Evolutionary conservation across 1,140 invertebrate species (phyloP).

Genomic region (Frieseomelitta varia): DNA sequence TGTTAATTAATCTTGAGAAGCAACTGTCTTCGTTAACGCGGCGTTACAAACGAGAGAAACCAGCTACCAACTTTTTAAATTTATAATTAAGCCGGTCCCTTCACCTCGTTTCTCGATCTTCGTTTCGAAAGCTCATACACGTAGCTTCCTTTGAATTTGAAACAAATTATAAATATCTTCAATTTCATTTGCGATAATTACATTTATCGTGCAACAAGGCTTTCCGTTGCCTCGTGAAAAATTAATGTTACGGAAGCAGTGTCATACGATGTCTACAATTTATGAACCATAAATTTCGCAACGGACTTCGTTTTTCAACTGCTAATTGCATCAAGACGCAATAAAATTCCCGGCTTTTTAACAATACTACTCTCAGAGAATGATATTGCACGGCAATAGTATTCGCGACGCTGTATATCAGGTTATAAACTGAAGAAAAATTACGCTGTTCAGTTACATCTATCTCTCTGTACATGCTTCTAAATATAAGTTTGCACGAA

Average conservation of each 20-base stretch:
- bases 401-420: background rate
- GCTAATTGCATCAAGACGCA: background rate
- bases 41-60: slow-evolving; percentile 21
- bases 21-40: slow-evolving; percentile 42
- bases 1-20: slow-evolving; percentile 52
- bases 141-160: background rate
- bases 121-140: background rate
- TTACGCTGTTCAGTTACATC: background rate
- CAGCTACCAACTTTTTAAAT: slow-evolving; percentile 35
- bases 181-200: background rate
- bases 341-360: background rate
- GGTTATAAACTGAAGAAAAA: background rate
- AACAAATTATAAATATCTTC: background rate
- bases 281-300: slow-evolving; percentile 14
- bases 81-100: slow-evolving; percentile 32
- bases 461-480: background rate
- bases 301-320: background rate
- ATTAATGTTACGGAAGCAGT: background rate
- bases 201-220: background rate
- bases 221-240: slow-evolving; percentile 5
- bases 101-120: background rate
- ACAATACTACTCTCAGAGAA: background rate
- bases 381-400: background rate
- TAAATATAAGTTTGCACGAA: background rate
- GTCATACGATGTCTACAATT: background rate